Evolutionary conservation across 35 echinoderm and acorn worm species (phyloP), one percentile per base, ranked within the genome.

Genomic region (Chiridota heheva): DNA sequence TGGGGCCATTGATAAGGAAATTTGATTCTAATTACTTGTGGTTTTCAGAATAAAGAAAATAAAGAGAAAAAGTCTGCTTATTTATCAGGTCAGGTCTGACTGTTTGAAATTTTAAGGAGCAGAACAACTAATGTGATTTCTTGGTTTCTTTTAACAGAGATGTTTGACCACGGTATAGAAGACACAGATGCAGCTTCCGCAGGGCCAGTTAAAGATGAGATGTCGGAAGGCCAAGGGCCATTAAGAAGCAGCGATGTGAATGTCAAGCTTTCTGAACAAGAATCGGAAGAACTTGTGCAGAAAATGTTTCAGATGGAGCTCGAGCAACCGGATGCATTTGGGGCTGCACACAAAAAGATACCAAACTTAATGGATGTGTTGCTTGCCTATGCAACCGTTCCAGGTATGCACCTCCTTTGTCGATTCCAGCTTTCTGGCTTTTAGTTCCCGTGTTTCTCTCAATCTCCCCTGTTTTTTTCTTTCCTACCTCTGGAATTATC

Each of bases 341-440:
- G 81, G 7, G 62, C 78, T 5, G 30, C 77, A 15, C 47, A 49
- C 7, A 59, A 57, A 17, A 98, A 91, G 41, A 40, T 98, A 12
- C 95, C 95, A 2, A 85, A 73, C 49, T 81, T 78, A 60, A 91
- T 88, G 39, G 95, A 98, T 40, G 92, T 98, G 80, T 82, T 98
- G 20, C 80, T 98, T 24, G 95, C 95, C 5, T 98, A 82, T 73
- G 95, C 95, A 26, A 98, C 95, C 58, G 95, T 98, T 29, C 89
- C 84, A 80, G 95, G 95, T 98, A 60, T 76, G 73, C 22, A 22
- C 1, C 36, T 30, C n/a, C n/a, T n/a, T n/a, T n/a, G n/a, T n/a
- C n/a, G n/a, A n/a, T n/a, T n/a, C n/a, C n/a, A n/a, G n/a, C n/a
- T n/a, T n/a, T n/a, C n/a, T n/a, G n/a, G n/a, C n/a, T n/a, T n/a